Percentiles rank a stretch among this genome's conserved stretches.
These are phyloP conservation scores for Labroides dimidiatus DNA, from an alignment of 2,797 vertebrate genomes.

Conservation along the genomic window DNA sequence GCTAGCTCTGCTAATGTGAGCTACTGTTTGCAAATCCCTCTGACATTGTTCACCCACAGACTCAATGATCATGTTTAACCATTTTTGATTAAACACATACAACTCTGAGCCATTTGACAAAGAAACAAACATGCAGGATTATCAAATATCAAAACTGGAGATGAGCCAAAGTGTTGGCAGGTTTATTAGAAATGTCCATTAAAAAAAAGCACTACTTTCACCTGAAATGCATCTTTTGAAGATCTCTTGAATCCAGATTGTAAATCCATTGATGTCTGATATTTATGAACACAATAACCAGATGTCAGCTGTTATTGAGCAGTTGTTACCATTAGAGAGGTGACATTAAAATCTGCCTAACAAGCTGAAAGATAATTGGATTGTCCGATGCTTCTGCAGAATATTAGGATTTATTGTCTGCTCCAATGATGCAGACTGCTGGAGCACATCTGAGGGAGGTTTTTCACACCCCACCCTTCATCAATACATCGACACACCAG, in stretches of 20 bases:
- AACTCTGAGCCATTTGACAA: too few species aligned
- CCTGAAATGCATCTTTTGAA: neutral
- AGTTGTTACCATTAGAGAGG: conserved; percentile 8
- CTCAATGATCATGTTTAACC: too few species aligned
- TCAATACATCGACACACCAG: conserved; percentile 29
- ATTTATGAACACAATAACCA: conserved; percentile 19
- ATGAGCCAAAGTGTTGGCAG: too few species aligned
- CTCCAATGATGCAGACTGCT: conserved; percentile 20
- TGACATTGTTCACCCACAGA: too few species aligned
- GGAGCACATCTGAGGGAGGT: neutral
- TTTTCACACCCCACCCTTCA: conserved; percentile 14
- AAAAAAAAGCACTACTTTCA: neutral
- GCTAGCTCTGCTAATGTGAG: too few species aligned
- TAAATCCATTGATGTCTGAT: conserved; percentile 8
- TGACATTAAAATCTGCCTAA: conserved; percentile 18
- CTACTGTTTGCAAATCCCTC: too few species aligned
- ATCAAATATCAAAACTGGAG: too few species aligned
- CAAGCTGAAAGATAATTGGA: conserved; percentile 26
- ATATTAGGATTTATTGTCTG: conserved; percentile 6
- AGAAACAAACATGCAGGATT: too few species aligned
- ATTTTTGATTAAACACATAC: too few species aligned
- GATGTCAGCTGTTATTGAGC: conserved; percentile 1
- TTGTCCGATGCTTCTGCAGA: neutral
- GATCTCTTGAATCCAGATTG: neutral
- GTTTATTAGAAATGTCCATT: too few species aligned